Evolutionary conservation across 2,113 vertebrate species (phyloP).

Genomic region (Psittacus erithacus): DNA sequence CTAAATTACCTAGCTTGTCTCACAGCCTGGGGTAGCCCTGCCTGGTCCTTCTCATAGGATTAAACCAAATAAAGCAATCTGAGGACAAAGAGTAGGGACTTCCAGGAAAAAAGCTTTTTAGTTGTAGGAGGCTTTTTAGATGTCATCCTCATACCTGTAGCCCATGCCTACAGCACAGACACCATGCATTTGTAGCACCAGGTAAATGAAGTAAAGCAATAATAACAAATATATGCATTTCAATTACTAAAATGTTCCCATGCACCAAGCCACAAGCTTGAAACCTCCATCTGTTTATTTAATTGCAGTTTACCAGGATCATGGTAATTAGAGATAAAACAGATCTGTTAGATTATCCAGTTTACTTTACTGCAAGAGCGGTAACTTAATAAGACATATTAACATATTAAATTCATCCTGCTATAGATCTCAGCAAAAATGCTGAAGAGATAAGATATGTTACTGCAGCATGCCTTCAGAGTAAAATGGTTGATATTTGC

Average conservation of each 20-base stretch:
- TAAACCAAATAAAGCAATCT: neutral
- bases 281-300: constrained; percentile 63
- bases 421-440: constrained; percentile 59
- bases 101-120: neutral
- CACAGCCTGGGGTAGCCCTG: neutral
- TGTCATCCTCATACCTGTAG: neutral
- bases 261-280: constrained; percentile 17
- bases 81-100: neutral
- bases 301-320: constrained; percentile 62
- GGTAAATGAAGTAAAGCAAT: neutral
- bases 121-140: neutral
- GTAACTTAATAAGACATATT: constrained; percentile 62
- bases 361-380: constrained; percentile 54
- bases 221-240: constrained; percentile 5
- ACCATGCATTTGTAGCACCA: neutral
- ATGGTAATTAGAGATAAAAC: constrained; percentile 69
- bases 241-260: constrained; percentile 4
- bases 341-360: constrained; percentile 65
- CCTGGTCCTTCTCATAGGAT: neutral
- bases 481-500: constrained; percentile 53
- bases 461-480: constrained; percentile 32
- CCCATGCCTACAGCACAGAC: neutral
- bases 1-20: neutral
- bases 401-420: constrained; percentile 66
- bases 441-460: constrained; percentile 12